A percentile compares a stretch with the other conserved stretches of the same genome.
These are phyloP conservation scores for Aphaenogaster rudis DNA, from an alignment of 1,140 invertebrate species.

Conservation along the genomic window DNA sequence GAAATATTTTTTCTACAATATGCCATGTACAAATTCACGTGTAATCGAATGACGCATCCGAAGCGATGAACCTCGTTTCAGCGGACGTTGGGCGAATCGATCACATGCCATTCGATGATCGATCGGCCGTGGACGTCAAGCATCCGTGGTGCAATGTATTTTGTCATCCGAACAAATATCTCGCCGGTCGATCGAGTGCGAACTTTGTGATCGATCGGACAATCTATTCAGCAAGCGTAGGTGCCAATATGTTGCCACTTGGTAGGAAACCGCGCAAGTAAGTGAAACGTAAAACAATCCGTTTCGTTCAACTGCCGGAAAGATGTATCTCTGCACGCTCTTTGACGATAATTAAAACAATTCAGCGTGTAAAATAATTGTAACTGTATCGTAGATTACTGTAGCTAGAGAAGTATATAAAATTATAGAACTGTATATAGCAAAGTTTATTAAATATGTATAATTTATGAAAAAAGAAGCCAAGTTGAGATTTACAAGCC, in stretches of 20 bases:
- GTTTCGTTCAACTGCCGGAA: slow-evolving; percentile 65
- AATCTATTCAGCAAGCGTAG: slow-evolving; percentile 76
- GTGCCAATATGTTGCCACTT: slow-evolving; percentile 75
- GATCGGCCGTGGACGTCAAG: slow-evolving; percentile 71
- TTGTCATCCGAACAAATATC: slow-evolving; percentile 76
- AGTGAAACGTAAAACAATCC: slow-evolving; percentile 66
- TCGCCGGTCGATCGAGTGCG: slow-evolving; percentile 72
- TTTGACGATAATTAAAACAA: slow-evolving; percentile 20
- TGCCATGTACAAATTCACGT: slow-evolving; percentile 70
- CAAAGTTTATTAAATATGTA: not conserved
- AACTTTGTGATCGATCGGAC: slow-evolving; percentile 77
- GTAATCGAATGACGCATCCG: slow-evolving; percentile 57
- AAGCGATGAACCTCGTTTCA: slow-evolving; percentile 65
- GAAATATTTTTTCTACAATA: slow-evolving; percentile 60
- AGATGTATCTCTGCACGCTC: slow-evolving; percentile 55
- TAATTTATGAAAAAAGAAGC: not conserved
- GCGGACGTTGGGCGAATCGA: slow-evolving; percentile 72
- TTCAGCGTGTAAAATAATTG: not conserved
- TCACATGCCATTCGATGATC: slow-evolving; percentile 72
- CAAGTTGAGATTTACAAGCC: not conserved
- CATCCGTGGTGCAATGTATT: slow-evolving; percentile 70
- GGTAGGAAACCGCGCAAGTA: slow-evolving; percentile 63
- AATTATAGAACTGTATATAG: slow-evolving; percentile 6
- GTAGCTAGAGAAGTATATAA: not conserved
- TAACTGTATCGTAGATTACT: not conserved